Evolutionary conservation across 2,888 invertebrate species (phyloP), one percentile per base, ranked within the genome.

Genomic region (Philopedon plagiatum): DNA sequence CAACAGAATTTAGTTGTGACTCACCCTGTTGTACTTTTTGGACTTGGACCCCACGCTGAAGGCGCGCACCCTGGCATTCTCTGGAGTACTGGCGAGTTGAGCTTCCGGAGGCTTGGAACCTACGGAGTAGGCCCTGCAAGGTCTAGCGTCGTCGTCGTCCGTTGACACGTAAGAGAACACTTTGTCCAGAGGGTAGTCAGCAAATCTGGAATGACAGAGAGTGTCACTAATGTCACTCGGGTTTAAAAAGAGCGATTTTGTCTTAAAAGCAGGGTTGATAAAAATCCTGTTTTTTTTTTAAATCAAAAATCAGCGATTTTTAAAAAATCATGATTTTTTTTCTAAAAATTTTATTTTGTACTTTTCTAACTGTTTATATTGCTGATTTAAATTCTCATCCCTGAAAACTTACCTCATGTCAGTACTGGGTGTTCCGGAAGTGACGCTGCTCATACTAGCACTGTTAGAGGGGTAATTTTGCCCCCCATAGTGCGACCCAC

Each of bases 111-210:
- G 75, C 37, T 72, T 75, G 64, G 94, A 95, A 19, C 96, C 96
- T 75, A 96, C 93, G 23, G 95, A 95, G 86, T 95, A 95, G 0
- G 95, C 92, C 77, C 95, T 89, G 61, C 91, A 88, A n/a, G 93
- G 93, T 78, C 88, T 87, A 77, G 85, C 86, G 65, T 76, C 83
- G 63, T 81, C 87, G 83, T 91, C 90, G 83, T 90, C 89, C 0
- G 89, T 87, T 7, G 88, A 86, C 71, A 94, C 89, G 83, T 92
- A 94, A 13, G 94, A 92, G 69, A 89, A 88, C 0, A 94, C 94
- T 81, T 94, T 94, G 80, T 95, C 95, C 57, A 95, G 87, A 77
- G 92, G 92, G 86, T 92, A 94, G 83, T 93, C 94, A 56, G 91
- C 90, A 80, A 93, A 93, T 60, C 92, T 88, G 37, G 32, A 73